Evolutionary conservation across 2,113 vertebrate genomes (phyloP).

Genomic region (Empidonax alnorum): DNA sequence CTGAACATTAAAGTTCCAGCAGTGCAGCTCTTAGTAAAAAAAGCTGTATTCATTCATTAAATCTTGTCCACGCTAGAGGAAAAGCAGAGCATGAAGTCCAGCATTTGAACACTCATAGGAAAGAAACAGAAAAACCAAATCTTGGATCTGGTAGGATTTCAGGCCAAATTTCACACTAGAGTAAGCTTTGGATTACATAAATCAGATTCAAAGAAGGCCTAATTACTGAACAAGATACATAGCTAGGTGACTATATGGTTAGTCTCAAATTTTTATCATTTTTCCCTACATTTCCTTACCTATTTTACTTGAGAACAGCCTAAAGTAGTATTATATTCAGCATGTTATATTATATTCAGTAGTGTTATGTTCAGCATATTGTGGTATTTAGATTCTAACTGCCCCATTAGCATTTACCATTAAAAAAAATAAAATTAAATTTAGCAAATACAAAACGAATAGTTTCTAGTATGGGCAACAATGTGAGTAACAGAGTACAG

Average conservation of each 20-base stretch:
- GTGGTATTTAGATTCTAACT: neutral
- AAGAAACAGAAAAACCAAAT: neutral
- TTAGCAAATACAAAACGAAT: neutral
- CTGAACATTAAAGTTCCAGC: neutral
- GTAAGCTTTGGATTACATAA: neutral
- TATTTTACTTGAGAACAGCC: neutral
- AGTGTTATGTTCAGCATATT: neutral
- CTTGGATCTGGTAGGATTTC: neutral
- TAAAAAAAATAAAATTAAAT: neutral
- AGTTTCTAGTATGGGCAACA: neutral
- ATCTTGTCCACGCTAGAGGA: neutral
- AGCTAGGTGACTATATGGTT: neutral
- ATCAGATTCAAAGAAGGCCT: neutral
- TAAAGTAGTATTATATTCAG: neutral
- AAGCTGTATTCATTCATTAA: neutral
- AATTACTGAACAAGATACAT: neutral
- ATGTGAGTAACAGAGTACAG: neutral
- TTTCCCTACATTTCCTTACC: neutral
- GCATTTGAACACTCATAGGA: neutral
- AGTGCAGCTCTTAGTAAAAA: neutral
- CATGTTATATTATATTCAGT: neutral
- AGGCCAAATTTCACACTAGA: neutral
- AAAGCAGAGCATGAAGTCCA: neutral
- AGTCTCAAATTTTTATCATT: neutral
- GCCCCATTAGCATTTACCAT: fast-evolving